A percentile compares a stretch with the other conserved stretches of the same genome.
These are phyloP conservation scores for Cynopterus brachyotis DNA, from an alignment of 2,113 vertebrate genomes.

Conservation along the genomic window DNA sequence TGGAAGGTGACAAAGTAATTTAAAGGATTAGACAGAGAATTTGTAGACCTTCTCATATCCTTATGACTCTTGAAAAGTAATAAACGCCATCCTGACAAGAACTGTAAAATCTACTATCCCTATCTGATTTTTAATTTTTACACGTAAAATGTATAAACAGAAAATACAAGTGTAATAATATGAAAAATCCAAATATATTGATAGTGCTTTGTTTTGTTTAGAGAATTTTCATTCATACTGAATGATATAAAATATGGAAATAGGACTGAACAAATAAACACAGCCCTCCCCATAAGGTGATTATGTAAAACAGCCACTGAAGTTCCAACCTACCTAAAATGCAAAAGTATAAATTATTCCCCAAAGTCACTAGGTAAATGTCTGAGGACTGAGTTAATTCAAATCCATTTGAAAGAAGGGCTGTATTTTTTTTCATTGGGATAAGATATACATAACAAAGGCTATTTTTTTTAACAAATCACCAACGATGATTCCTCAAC, in stretches of 20 bases:
- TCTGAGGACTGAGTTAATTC: not conserved
- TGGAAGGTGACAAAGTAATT: conserved; percentile 9
- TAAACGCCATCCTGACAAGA: not conserved
- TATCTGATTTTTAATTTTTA: conserved; percentile 17
- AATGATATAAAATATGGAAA: not conserved
- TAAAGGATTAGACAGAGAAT: not conserved
- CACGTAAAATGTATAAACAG: not conserved
- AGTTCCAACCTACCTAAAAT: not conserved
- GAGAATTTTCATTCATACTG: not conserved
- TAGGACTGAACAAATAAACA: not conserved
- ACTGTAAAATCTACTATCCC: not conserved
- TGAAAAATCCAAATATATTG: not conserved
- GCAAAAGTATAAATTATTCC: not conserved
- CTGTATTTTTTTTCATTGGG: not conserved
- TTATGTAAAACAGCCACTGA: not conserved
- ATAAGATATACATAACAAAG: not conserved
- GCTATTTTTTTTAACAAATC: not conserved
- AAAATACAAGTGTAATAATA: not conserved
- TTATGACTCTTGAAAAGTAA: not conserved
- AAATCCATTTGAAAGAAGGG: not conserved
- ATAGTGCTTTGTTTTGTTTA: not conserved
- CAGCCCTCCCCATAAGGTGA: not conserved
- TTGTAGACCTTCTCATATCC: not conserved
- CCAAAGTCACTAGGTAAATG: not conserved
- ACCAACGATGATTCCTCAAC: not conserved